A percentile compares a stretch with the other conserved stretches of the same genome.
phyloP scores from a whole-genome alignment of 2,113 vertebrate species.

The Dinomys branickii region DNA sequence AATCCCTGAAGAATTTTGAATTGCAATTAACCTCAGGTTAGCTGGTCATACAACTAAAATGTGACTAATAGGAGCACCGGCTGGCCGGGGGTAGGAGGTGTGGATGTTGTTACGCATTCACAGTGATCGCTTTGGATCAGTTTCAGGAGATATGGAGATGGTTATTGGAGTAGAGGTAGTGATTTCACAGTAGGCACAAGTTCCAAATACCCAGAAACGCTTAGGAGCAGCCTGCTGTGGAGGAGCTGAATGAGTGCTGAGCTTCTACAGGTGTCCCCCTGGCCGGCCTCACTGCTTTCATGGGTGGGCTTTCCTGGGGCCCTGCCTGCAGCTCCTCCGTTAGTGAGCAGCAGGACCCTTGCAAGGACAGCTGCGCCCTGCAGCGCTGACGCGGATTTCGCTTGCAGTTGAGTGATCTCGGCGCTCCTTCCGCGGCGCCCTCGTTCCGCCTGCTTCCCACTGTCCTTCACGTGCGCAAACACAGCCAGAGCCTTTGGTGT shows the following conservation, averaged over 20 bases:
- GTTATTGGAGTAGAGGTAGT: rapidly evolving
- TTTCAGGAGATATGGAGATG: rapidly evolving
- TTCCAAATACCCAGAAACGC: background rate
- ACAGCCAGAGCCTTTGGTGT: too few relatives aligned
- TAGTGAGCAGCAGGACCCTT: rapidly evolving
- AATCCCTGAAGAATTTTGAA: background rate
- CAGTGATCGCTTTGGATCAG: too few relatives aligned
- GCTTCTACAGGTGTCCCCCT: background rate
- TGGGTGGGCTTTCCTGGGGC: background rate
- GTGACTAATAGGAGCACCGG: rapidly evolving
- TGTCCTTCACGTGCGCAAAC: background rate
- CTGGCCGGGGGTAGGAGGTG: rapidly evolving
- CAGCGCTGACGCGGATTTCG: too few relatives aligned
- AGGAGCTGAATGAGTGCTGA: rapidly evolving
- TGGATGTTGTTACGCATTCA: rapidly evolving
- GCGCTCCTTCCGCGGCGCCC: background rate
- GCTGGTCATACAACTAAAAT: background rate
- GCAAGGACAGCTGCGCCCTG: too few relatives aligned
- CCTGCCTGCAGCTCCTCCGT: background rate
- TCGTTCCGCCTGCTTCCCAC: background rate
- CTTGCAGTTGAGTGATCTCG: background rate
- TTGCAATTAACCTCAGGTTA: background rate
- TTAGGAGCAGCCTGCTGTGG: background rate
- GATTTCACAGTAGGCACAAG: rapidly evolving
- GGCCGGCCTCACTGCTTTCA: background rate